Conservation (phyloP, 2,113 vertebrate species). For the Cyprinodon variegatus region DNA sequence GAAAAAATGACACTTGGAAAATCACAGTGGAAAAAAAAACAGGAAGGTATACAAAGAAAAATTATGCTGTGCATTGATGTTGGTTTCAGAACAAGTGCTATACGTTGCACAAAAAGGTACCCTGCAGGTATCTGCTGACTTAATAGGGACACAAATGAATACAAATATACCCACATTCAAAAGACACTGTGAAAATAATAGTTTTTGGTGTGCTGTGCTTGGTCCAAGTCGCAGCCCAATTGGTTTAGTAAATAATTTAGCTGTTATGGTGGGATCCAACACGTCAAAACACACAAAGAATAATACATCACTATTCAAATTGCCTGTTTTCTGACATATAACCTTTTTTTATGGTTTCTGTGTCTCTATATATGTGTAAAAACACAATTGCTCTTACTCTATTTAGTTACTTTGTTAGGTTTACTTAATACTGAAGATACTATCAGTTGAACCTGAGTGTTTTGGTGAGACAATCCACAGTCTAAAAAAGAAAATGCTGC, state of each 20-base stretch:
- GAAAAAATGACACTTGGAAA: neutral
- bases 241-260: neutral
- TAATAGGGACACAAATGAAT: constrained; percentile 14
- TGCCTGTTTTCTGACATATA: too few relatives aligned
- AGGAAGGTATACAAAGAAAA: constrained; percentile 2
- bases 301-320: too few relatives aligned
- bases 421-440: too few relatives aligned
- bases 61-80: neutral
- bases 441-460: too few relatives aligned
- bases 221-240: neutral
- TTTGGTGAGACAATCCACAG: too few relatives aligned
- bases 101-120: neutral
- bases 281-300: neutral
- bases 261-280: too few relatives aligned
- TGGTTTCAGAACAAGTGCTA: neutral
- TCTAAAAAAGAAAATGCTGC: too few relatives aligned
- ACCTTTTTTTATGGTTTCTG: too few relatives aligned
- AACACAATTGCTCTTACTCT: too few relatives aligned
- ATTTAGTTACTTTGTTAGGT: too few relatives aligned
- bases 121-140: constrained; percentile 11
- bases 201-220: neutral
- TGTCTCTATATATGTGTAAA: too few relatives aligned
- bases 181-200: constrained; percentile 1
- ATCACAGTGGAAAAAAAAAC: neutral
- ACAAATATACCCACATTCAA: constrained; percentile 20